Evolutionary conservation across 1,140 invertebrate genomes (phyloP).

Genomic region (Mylabris phalerata): DNA sequence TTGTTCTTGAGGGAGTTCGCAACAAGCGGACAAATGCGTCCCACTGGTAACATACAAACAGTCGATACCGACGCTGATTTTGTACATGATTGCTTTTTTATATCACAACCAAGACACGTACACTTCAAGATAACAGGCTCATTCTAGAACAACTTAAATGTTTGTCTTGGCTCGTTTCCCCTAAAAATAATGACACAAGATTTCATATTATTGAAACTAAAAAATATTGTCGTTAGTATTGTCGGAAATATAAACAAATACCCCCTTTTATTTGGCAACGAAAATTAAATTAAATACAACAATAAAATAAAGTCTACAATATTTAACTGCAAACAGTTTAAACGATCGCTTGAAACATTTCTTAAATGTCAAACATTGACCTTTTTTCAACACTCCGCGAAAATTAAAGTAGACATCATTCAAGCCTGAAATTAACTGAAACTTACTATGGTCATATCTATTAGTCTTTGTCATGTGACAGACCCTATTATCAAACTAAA

Average conservation of each 20-base stretch:
- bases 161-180: constrained; percentile 40
- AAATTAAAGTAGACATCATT: constrained; percentile 26
- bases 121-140: constrained; percentile 39
- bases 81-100: constrained; percentile 46
- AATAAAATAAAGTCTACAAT: constrained; percentile 4
- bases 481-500: not conserved
- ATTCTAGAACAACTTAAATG: constrained; percentile 40
- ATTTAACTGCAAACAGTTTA: constrained; percentile 18
- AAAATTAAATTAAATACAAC: too few relatives aligned
- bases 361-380: constrained; percentile 24
- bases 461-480: not conserved
- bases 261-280: too few relatives aligned
- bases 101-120: constrained; percentile 43
- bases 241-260: too few relatives aligned
- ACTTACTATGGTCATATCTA: constrained; percentile 15
- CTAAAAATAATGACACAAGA: constrained; percentile 35
- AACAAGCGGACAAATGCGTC: constrained; percentile 40
- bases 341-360: constrained; percentile 21
- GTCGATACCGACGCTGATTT: constrained; percentile 43
- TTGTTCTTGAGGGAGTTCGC: constrained; percentile 36
- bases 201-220: constrained; percentile 29
- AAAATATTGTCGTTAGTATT: too few relatives aligned
- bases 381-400: constrained; percentile 22
- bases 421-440: constrained; percentile 27
- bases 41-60: constrained; percentile 43